These are phyloP conservation scores for Agonopterix heracliana DNA, from an alignment of 2,888 invertebrate species.

Conservation along the genomic window DNA sequence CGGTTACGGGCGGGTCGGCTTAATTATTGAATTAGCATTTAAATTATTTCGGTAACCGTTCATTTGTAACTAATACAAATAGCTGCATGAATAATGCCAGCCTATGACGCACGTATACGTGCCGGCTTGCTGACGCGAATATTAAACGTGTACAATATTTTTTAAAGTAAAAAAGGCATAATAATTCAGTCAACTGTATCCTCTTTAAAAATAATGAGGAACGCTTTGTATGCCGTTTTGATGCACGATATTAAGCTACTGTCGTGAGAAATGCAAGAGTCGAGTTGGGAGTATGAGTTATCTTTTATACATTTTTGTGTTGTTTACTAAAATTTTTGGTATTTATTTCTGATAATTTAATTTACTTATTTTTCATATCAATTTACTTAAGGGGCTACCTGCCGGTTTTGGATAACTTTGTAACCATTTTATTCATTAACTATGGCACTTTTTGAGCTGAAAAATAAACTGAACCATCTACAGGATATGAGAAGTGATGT, in stretches of 20 bases:
- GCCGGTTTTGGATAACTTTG: no score
- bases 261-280: slow-evolving; percentile 14
- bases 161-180: slow-evolving; percentile 27
- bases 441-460: no score
- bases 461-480: no score
- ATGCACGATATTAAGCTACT: slow-evolving; percentile 22
- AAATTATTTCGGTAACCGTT: slow-evolving; percentile 77
- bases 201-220: slow-evolving; percentile 11
- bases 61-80: slow-evolving; percentile 78
- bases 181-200: slow-evolving; percentile 24
- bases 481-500: no score
- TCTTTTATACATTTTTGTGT: slow-evolving; percentile 1
- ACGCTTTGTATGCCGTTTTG: slow-evolving; percentile 20
- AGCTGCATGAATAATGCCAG: slow-evolving; percentile 60
- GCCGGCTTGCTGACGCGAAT: slow-evolving; percentile 49
- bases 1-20: slow-evolving; percentile 64
- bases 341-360: no score
- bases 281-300: slow-evolving; percentile 15
- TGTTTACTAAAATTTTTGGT: no score
- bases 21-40: slow-evolving; percentile 78
- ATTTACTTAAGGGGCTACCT: no score
- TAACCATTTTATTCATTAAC: no score
- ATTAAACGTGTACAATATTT: slow-evolving; percentile 38
- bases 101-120: slow-evolving; percentile 44
- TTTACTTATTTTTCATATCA: no score